Conservation (phyloP, 2,888 invertebrate genomes). For the Liopterus haemorrhoidalis region DNA sequence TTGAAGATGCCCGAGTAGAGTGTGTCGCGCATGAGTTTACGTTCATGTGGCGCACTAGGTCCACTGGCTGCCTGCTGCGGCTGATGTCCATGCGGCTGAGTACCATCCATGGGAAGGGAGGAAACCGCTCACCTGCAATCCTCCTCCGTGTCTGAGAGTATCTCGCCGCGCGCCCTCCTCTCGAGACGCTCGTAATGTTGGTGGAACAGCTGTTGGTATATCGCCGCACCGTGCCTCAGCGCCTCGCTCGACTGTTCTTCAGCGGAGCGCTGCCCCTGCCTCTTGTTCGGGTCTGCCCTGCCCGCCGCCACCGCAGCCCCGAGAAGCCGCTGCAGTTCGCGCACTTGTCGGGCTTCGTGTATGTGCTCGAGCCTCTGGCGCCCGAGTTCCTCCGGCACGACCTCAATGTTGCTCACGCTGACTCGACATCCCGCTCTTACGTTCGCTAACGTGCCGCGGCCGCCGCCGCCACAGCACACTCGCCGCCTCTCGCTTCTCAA, state of each 20-base stretch:
- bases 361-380: constrained; percentile 20
- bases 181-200: too few relatives aligned
- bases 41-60: constrained; percentile 53
- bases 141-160: too few relatives aligned
- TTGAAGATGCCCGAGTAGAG: constrained; percentile 73
- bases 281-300: constrained; percentile 50
- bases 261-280: constrained; percentile 41
- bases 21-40: constrained; percentile 66
- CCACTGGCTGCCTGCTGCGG: constrained; percentile 44
- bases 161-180: constrained; percentile 16
- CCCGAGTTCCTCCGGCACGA: constrained; percentile 46
- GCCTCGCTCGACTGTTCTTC: neutral
- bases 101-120: constrained; percentile 6
- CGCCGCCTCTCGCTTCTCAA: constrained; percentile 31
- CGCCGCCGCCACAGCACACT: constrained; percentile 5
- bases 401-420: constrained; percentile 9
- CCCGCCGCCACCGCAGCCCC: too few relatives aligned
- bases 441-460: constrained; percentile 14
- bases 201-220: constrained; percentile 31
- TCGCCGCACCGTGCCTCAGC: constrained; percentile 43
- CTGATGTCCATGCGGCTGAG: constrained; percentile 35
- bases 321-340: constrained; percentile 16
- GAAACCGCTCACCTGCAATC: constrained; percentile 11
- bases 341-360: constrained; percentile 18
- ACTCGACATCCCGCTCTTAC: constrained; percentile 6